A percentile compares a stretch with the other conserved stretches of the same genome.
These are phyloP conservation scores for Antidorcas marsupialis DNA, from an alignment of 2,113 vertebrate species.

Conservation along the genomic window DNA sequence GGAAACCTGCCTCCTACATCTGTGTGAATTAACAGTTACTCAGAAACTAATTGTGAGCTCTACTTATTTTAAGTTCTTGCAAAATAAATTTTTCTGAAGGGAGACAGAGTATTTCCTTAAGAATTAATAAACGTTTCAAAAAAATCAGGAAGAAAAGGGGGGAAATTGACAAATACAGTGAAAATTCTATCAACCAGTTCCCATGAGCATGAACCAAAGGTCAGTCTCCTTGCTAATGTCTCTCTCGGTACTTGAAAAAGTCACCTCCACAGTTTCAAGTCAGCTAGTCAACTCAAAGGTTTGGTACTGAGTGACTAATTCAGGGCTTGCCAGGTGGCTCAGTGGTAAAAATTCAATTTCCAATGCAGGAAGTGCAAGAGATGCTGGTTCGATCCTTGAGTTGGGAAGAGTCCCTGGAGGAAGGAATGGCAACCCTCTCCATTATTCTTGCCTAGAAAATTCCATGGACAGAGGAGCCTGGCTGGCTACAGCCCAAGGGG, in stretches of 20 bases:
- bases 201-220: not conserved
- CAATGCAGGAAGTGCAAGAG: not conserved
- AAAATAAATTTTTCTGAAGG: not conserved
- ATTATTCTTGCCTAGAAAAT: not conserved
- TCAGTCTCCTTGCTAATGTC: not conserved
- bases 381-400: not conserved
- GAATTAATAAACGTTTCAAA: not conserved
- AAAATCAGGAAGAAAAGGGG: not conserved
- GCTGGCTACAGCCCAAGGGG: not conserved
- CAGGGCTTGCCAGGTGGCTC: not conserved
- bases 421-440: not conserved
- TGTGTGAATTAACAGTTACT: slow-evolving; percentile 8
- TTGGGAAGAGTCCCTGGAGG: not conserved
- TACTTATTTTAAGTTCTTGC: slow-evolving; percentile 8
- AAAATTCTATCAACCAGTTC: not conserved
- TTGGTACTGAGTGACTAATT: not conserved
- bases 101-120: not conserved
- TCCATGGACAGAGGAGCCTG: not conserved
- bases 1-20: slow-evolving; percentile 1
- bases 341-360: not conserved
- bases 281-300: not conserved
- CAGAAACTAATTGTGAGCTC: not conserved
- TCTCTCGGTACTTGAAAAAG: not conserved
- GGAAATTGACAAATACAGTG: not conserved
- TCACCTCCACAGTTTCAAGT: not conserved